A percentile compares a stretch with the other conserved stretches of the same genome.
Conservation (phyloP, 1,140 invertebrate species). For the Diploscapter pachys region DNA sequence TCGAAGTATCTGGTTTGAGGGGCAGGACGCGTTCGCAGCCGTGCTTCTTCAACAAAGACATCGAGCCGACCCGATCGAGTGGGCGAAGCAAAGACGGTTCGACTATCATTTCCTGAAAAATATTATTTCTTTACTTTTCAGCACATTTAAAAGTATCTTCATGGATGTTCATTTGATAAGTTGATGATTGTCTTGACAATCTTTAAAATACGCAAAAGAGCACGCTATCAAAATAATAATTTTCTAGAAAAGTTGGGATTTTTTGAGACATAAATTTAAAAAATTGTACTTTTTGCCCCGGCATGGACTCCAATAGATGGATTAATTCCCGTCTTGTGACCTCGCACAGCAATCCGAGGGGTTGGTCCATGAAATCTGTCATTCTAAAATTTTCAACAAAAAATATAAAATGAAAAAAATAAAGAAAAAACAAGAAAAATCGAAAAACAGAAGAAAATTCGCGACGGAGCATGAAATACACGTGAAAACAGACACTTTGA, state of each 20-base stretch:
- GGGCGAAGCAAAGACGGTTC: slow-evolving; percentile 29
- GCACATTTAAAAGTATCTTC: too few relatives aligned
- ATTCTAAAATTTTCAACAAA: slow-evolving; percentile 10
- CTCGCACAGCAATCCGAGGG: slow-evolving; percentile 17
- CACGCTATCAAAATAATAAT: background rate
- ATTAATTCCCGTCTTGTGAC: slow-evolving; percentile 30
- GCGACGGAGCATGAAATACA: too few relatives aligned
- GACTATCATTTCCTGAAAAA: slow-evolving; percentile 20
- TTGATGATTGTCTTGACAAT: background rate
- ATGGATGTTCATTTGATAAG: background rate
- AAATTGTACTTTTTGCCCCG: slow-evolving; percentile 16
- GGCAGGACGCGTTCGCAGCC: slow-evolving; percentile 17
- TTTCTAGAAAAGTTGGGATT: background rate
- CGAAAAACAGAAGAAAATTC: too few relatives aligned
- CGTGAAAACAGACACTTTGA: too few relatives aligned
- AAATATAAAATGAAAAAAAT: background rate
- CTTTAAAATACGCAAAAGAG: background rate
- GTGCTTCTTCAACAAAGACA: slow-evolving; percentile 35
- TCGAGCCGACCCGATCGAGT: slow-evolving; percentile 32
- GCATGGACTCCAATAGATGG: slow-evolving; percentile 30
- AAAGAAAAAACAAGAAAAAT: background rate
- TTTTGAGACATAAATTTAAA: background rate
- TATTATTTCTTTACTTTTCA: too few relatives aligned
- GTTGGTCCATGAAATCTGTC: slow-evolving; percentile 23
- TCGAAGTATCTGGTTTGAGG: background rate